Conservation (phyloP, 2,797 vertebrate species). For the Danio tinwini region DNA sequence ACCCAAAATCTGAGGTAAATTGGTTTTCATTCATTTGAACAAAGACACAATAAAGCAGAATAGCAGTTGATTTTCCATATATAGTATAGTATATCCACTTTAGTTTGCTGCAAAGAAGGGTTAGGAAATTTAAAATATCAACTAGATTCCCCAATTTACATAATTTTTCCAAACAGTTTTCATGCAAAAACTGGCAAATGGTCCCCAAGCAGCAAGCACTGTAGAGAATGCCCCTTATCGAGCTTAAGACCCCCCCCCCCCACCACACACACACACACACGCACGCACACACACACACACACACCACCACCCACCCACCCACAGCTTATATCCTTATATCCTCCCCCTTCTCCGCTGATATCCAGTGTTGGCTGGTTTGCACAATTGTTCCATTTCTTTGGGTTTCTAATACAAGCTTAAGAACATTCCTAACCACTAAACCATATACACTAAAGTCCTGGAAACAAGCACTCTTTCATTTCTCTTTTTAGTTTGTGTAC, state of each 20-base stretch:
- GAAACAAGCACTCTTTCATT: slow-evolving; percentile 1
- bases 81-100: too few species aligned
- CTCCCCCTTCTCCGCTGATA: background rate
- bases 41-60: too few species aligned
- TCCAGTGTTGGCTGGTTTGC: slow-evolving; percentile 46
- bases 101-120: too few species aligned
- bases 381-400: background rate
- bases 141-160: too few species aligned
- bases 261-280: too few species aligned
- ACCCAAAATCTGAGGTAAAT: too few species aligned
- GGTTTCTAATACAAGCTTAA: slow-evolving; percentile 35
- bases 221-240: background rate
- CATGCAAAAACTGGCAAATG: background rate
- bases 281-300: too few species aligned
- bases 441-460: slow-evolving; percentile 13
- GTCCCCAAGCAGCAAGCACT: slow-evolving; percentile 1
- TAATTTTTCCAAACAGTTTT: background rate
- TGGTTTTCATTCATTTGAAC: too few species aligned
- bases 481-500: background rate
- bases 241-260: slow-evolving; percentile 1
- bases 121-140: too few species aligned
- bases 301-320: too few species aligned
- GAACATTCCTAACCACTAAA: slow-evolving; percentile 37
- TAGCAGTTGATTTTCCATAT: too few species aligned
- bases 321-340: background rate